Evolutionary conservation across 2,797 vertebrate genomes (phyloP).

Genomic region (Molossus molossus): DNA sequence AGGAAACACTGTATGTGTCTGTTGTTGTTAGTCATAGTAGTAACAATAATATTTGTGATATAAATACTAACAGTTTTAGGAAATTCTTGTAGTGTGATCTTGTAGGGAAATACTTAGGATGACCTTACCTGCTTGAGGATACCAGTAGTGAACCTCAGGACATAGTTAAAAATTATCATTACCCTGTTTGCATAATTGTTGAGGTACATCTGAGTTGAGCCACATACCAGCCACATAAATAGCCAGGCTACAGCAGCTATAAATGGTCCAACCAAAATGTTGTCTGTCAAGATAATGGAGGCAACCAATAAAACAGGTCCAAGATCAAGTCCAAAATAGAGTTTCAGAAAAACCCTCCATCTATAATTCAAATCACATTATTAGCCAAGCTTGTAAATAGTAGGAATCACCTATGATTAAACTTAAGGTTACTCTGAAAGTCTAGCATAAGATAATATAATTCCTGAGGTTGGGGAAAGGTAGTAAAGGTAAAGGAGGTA

Average conservation of each 20-base stretch:
- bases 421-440: neutral
- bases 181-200: neutral
- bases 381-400: neutral
- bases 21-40: neutral
- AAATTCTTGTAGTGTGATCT: conserved; percentile 17
- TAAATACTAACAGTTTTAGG: neutral
- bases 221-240: neutral
- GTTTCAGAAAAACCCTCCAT: neutral
- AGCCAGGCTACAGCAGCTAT: neutral
- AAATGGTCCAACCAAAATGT: neutral
- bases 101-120: neutral
- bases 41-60: neutral
- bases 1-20: neutral
- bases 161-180: neutral
- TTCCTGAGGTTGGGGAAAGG: neutral
- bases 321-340: neutral
- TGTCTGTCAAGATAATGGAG: neutral
- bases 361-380: neutral
- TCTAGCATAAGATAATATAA: neutral
- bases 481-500: neutral
- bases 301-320: neutral
- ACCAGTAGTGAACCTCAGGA: neutral
- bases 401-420: neutral
- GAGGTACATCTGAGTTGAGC: neutral
- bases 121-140: neutral